These are phyloP conservation scores for Prosapia bicincta DNA, from an alignment of 2,888 invertebrate species.

Conservation along the genomic window DNA sequence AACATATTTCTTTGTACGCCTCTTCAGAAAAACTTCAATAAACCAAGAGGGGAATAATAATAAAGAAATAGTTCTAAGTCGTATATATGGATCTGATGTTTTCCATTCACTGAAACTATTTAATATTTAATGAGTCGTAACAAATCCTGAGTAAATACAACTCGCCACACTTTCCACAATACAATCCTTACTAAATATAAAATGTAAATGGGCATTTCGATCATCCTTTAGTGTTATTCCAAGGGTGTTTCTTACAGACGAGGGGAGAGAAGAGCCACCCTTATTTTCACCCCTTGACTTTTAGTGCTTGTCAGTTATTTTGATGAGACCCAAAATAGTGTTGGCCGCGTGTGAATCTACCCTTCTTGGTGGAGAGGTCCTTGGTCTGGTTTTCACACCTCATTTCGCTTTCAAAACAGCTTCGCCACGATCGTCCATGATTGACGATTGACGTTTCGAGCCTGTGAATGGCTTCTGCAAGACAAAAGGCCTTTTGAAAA, in stretches of 20 bases:
- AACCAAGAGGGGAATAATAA: neutral
- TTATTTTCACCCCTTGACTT: slow-evolving; percentile 15
- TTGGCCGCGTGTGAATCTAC: neutral
- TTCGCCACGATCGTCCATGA: neutral
- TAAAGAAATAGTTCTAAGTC: neutral
- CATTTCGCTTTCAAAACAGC: slow-evolving; percentile 6
- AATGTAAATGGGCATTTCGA: slow-evolving; percentile 1
- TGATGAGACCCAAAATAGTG: slow-evolving; percentile 27
- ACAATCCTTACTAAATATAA: slow-evolving; percentile 5
- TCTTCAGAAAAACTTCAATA: neutral
- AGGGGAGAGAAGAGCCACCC: slow-evolving; percentile 5
- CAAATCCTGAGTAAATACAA: neutral
- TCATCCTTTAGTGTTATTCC: neutral
- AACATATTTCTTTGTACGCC: too few species aligned
- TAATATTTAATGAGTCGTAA: neutral
- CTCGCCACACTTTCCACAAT: neutral
- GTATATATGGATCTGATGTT: neutral
- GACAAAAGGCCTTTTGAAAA: neutral
- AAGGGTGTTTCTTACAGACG: neutral
- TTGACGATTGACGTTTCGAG: neutral
- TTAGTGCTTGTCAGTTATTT: slow-evolving; percentile 20
- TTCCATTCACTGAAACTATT: neutral
- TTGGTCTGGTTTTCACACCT: slow-evolving; percentile 6
- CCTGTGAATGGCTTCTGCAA: neutral
- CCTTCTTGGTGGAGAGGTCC: neutral